phyloP scores from a whole-genome alignment of 1,140 invertebrate genomes.

The Stratiolaelaps scimitus region DNA sequence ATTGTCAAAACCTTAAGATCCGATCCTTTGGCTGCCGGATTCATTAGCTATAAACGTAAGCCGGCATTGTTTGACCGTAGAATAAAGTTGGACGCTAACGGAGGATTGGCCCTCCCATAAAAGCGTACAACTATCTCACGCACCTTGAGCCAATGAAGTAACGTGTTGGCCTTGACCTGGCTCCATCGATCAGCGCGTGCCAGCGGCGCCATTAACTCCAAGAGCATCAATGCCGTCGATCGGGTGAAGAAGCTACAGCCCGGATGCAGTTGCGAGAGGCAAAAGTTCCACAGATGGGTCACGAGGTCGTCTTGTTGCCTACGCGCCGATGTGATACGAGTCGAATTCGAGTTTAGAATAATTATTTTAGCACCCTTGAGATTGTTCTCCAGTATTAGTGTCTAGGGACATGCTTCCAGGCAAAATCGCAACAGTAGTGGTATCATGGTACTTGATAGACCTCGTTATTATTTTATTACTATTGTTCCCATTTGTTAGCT shows the following conservation, averaged over 20 bases:
- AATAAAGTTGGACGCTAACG: not conserved
- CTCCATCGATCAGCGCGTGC: not conserved
- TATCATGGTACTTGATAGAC: too few relatives aligned
- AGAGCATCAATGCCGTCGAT: constrained; percentile 8
- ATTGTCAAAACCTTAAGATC: too few relatives aligned
- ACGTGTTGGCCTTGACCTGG: not conserved
- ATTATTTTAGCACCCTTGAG: too few relatives aligned
- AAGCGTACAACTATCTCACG: not conserved
- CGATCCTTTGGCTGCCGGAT: too few relatives aligned
- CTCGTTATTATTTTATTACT: too few relatives aligned
- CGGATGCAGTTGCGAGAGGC: not conserved
- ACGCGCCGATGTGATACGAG: too few relatives aligned
- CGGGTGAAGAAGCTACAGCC: constrained; percentile 25
- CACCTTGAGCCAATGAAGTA: constrained; percentile 14
- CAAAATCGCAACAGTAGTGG: too few relatives aligned
- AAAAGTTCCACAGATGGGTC: not conserved
- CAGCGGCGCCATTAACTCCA: not conserved
- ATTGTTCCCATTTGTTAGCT: too few relatives aligned
- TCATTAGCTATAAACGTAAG: too few relatives aligned
- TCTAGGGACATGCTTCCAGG: too few relatives aligned
- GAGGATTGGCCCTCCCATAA: not conserved
- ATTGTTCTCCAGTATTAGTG: too few relatives aligned
- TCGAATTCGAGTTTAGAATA: too few relatives aligned
- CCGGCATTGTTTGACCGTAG: not conserved
- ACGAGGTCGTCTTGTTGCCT: constrained; percentile 2